phyloP scores from a whole-genome alignment of 2,888 invertebrate species.

The Actias luna region DNA sequence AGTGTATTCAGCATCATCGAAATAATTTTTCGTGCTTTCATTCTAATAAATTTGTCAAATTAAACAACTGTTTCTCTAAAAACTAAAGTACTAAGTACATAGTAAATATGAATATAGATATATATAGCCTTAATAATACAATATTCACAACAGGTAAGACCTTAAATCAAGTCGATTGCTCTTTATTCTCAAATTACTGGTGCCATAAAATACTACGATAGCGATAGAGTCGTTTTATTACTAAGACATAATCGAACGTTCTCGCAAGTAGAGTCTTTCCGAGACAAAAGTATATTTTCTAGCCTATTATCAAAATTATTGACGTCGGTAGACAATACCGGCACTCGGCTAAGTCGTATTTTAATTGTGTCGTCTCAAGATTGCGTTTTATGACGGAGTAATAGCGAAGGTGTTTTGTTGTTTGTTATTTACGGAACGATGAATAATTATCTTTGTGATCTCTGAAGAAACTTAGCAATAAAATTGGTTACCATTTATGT shows the following conservation, averaged over 20 bases:
- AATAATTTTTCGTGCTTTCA: too few species aligned
- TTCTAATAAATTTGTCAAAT: too few species aligned
- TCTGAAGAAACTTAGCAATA: neutral
- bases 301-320: constrained; percentile 80
- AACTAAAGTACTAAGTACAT: too few species aligned
- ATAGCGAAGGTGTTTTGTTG: constrained; percentile 53
- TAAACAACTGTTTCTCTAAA: too few species aligned
- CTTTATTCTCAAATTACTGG: constrained; percentile 60
- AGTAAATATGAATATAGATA: too few species aligned
- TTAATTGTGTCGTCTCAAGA: constrained; percentile 66
- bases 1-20: too few species aligned
- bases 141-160: neutral
- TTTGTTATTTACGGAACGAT: constrained; percentile 26
- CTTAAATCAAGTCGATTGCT: constrained; percentile 37
- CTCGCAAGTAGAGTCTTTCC: constrained; percentile 62
- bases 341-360: constrained; percentile 59
- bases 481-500: neutral
- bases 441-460: constrained; percentile 12
- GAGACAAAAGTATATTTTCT: constrained; percentile 79
- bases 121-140: too few species aligned
- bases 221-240: constrained; percentile 15
- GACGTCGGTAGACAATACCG: constrained; percentile 67
- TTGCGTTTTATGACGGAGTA: constrained; percentile 63
- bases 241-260: constrained; percentile 63
- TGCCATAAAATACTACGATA: constrained; percentile 43